Conservation (phyloP, 2,113 vertebrate species). For the Muntiacus muntjak region DNA sequence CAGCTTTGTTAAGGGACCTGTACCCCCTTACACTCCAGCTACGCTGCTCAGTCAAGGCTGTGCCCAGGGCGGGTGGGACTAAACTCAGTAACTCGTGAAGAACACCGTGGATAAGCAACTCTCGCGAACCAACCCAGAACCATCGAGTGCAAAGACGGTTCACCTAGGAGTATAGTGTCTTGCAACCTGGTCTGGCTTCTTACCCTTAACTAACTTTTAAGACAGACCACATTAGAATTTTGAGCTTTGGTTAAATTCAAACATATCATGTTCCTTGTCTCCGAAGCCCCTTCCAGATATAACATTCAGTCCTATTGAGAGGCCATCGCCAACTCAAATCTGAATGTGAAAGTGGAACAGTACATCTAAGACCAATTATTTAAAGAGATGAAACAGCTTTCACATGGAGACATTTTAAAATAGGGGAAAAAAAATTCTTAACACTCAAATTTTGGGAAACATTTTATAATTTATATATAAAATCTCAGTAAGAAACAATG, state of each 20-base stretch:
- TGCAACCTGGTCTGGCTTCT: background rate
- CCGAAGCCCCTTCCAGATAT: background rate
- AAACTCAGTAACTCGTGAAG: rapidly evolving
- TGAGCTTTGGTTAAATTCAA: background rate
- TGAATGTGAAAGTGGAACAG: background rate
- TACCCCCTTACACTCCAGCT: background rate
- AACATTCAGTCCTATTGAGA: background rate
- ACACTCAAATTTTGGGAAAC: slow-evolving; percentile 80
- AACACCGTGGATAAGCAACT: background rate
- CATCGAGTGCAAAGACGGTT: too few relatives aligned
- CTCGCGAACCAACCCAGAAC: background rate
- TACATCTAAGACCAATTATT: background rate
- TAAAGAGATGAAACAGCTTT: background rate
- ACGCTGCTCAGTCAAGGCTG: too few relatives aligned
- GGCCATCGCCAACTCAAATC: rapidly evolving
- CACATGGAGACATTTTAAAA: background rate
- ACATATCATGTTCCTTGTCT: background rate
- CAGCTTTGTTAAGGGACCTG: background rate
- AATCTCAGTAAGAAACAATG: slow-evolving; percentile 87
- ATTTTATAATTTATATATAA: slow-evolving; percentile 87
- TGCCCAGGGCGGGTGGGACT: background rate
- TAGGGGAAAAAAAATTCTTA: slow-evolving; percentile 33
- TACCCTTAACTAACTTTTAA: background rate
- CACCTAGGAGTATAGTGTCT: background rate
- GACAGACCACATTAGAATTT: background rate